phyloP scores from a whole-genome alignment of 2,797 vertebrate genomes.

The Melanotaenia maccullochi region DNA sequence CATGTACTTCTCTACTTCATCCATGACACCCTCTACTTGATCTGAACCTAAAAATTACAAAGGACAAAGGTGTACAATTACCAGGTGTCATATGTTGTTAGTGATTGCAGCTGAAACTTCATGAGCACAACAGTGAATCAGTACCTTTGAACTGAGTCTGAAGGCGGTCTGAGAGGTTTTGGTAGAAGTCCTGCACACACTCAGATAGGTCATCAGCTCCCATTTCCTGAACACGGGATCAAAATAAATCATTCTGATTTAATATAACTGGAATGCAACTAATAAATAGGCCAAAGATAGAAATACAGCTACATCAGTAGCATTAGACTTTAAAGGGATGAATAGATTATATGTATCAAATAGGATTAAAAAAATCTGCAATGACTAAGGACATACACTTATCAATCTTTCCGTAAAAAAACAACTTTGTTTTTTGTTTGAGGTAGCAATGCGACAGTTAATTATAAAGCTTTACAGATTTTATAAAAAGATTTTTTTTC shows the following conservation, averaged over 20 bases:
- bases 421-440: too few relatives aligned
- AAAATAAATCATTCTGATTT: neutral
- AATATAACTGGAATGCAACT: neutral
- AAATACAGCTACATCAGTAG: neutral
- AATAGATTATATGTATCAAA: neutral
- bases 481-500: too few relatives aligned
- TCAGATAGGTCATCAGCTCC: constrained; percentile 94
- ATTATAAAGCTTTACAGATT: too few relatives aligned
- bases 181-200: constrained; percentile 96
- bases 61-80: neutral
- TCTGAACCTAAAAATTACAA: constrained; percentile 85
- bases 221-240: constrained; percentile 82
- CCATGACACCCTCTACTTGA: constrained; percentile 93
- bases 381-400: too few relatives aligned
- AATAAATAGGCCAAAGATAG: neutral
- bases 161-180: constrained; percentile 93
- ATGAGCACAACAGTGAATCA: neutral
- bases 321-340: neutral
- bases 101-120: neutral
- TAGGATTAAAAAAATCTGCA: neutral
- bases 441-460: too few relatives aligned
- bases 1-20: constrained; percentile 96
- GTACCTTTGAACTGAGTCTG: constrained; percentile 90
- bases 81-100: neutral
- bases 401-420: too few relatives aligned